These are phyloP conservation scores for Chrysolina oricalcia DNA, from an alignment of 2,888 invertebrate species.

Conservation along the genomic window DNA sequence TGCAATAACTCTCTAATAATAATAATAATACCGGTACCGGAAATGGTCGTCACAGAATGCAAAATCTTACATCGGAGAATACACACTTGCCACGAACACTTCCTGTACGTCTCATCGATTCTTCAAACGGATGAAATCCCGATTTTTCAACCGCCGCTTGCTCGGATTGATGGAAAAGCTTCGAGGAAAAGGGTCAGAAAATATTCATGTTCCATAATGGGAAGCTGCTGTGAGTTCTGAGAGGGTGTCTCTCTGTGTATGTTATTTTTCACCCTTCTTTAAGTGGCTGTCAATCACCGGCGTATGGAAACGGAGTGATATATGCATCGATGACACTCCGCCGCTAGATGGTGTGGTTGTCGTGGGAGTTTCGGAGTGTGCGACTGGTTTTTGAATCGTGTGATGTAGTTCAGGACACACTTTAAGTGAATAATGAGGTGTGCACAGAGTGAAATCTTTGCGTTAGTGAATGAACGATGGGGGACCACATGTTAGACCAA, in stretches of 20 bases:
- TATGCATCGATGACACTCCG: conserved; percentile 51
- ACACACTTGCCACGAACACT: conserved; percentile 11
- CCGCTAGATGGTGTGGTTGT: conserved; percentile 23
- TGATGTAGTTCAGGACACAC: neutral
- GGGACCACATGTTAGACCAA: too few relatives aligned
- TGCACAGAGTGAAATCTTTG: too few relatives aligned
- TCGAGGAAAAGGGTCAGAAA: conserved; percentile 53
- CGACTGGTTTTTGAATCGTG: neutral
- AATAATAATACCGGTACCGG: too few relatives aligned
- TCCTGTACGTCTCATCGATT: conserved; percentile 15
- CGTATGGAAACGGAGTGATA: conserved; percentile 52
- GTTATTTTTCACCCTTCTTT: conserved; percentile 55
- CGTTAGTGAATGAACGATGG: too few relatives aligned
- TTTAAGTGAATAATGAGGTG: neutral
- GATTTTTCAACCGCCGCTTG: conserved; percentile 35
- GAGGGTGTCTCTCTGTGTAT: conserved; percentile 49
- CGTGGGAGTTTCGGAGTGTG: neutral
- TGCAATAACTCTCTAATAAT: too few relatives aligned
- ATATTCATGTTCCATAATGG: conserved; percentile 55
- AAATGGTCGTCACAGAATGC: too few relatives aligned
- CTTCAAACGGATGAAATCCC: conserved; percentile 32
- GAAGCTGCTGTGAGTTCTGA: conserved; percentile 47
- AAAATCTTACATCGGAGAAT: too few relatives aligned
- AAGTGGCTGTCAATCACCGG: conserved; percentile 59
- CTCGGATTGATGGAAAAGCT: conserved; percentile 32